These are phyloP conservation scores for Gorsachius goisagi DNA, from an alignment of 2,113 vertebrate genomes.

Conservation along the genomic window DNA sequence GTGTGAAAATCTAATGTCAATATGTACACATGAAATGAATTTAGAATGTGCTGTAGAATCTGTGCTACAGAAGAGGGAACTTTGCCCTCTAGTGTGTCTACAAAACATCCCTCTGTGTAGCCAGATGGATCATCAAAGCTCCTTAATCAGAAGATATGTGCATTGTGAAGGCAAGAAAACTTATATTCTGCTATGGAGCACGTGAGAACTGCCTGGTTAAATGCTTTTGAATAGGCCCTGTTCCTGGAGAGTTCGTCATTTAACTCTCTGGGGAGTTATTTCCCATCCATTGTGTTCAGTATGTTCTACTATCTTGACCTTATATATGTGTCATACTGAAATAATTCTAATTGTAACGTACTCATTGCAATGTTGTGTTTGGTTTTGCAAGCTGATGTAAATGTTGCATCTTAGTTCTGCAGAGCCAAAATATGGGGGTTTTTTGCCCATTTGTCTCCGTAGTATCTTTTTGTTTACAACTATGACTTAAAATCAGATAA, in stretches of 20 bases:
- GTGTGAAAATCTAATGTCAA: background rate
- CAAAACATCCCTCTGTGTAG: background rate
- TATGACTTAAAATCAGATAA: background rate
- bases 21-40: background rate
- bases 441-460: background rate
- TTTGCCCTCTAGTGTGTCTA: background rate
- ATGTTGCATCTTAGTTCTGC: background rate
- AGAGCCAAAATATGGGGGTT: background rate
- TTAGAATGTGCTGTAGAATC: background rate
- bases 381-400: background rate
- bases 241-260: background rate
- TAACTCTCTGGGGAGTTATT: background rate
- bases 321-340: background rate
- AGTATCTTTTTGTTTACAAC: background rate
- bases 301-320: background rate
- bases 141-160: background rate
- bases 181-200: background rate
- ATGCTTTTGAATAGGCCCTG: background rate
- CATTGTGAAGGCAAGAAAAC: background rate
- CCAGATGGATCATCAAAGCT: conserved; percentile 37
- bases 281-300: background rate
- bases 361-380: background rate
- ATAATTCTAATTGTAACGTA: background rate
- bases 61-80: background rate
- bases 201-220: background rate